phyloP scores from a whole-genome alignment of 2,888 invertebrate species.

The Tetrapedia diversipes region DNA sequence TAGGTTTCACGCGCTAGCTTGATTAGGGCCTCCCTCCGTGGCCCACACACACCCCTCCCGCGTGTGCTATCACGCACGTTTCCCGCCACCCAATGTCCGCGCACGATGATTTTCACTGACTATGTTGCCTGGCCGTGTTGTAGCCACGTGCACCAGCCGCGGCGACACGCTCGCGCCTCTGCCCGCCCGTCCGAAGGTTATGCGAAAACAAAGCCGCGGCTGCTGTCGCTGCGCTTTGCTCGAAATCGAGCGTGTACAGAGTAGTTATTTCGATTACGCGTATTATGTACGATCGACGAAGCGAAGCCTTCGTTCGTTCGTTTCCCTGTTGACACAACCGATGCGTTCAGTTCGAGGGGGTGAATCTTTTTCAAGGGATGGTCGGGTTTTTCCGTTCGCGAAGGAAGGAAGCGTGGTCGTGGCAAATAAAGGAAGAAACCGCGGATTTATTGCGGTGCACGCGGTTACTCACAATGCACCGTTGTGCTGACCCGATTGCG shows the following conservation, averaged over 20 bases:
- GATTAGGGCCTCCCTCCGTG: constrained; percentile 71
- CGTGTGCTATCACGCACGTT: constrained; percentile 66
- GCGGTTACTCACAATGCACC: constrained; percentile 60
- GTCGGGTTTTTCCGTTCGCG: neutral
- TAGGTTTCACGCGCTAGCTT: constrained; percentile 68
- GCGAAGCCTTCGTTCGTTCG: too few species aligned
- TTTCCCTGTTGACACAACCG: neutral
- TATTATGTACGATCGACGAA: too few species aligned
- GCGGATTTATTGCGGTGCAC: constrained; percentile 9
- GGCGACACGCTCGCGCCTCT: constrained; percentile 49
- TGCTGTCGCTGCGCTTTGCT: constrained; percentile 38
- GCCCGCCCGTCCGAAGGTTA: constrained; percentile 67
- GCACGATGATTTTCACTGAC: constrained; percentile 74
- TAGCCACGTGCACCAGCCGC: constrained; percentile 61
- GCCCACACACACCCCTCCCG: constrained; percentile 22
- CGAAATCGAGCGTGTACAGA: constrained; percentile 18
- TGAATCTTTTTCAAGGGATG: too few species aligned
- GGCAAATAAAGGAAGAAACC: constrained; percentile 20
- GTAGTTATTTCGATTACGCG: neutral
- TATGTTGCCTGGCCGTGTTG: constrained; percentile 48
- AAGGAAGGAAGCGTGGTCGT: too few species aligned
- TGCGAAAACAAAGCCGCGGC: constrained; percentile 64
- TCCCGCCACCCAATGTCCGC: constrained; percentile 71
- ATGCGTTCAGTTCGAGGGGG: neutral
- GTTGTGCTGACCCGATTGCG: constrained; percentile 68